Conservation (phyloP, 2,113 vertebrate genomes). For the Nyctibius bracteatus region DNA sequence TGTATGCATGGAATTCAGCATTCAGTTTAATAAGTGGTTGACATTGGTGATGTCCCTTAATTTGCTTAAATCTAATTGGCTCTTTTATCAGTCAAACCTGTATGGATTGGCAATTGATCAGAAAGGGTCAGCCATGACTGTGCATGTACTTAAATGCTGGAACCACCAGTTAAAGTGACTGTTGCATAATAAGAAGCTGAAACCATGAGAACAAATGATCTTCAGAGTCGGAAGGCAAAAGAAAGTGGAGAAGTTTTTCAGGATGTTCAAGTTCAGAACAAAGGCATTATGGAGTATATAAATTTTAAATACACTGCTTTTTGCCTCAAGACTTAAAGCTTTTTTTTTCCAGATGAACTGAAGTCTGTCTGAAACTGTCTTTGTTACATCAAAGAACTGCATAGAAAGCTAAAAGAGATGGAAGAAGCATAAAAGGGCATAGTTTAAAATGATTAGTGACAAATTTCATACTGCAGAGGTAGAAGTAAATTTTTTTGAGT, state of each 20-base stretch:
- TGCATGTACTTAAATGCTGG: conserved; percentile 86
- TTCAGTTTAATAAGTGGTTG: conserved; percentile 81
- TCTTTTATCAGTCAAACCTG: conserved; percentile 87
- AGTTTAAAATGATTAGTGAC: conserved; percentile 99
- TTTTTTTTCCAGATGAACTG: conserved; percentile 87
- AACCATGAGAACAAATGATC: conserved; percentile 69
- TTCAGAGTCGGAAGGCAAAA: conserved; percentile 71
- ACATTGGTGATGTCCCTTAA: conserved; percentile 86
- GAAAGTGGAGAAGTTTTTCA: conserved; percentile 80
- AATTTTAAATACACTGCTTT: conserved; percentile 99
- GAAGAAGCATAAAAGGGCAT: conserved; percentile 97
- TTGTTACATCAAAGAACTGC: conserved; percentile 96
- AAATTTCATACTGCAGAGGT: conserved; percentile 89
- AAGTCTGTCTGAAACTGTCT: conserved; percentile 94
- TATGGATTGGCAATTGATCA: conserved; percentile 87
- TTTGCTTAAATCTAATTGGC: conserved; percentile 87
- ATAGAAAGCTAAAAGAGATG: conserved; percentile 84
- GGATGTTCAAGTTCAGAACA: conserved; percentile 99
- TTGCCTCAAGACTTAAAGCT: conserved; percentile 92
- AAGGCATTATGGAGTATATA: conserved; percentile 97
- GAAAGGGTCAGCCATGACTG: conserved; percentile 82
- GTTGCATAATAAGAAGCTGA: conserved; percentile 77
- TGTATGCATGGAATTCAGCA: conserved; percentile 77
- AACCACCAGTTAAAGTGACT: conserved; percentile 72
- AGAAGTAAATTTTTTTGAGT: conserved; percentile 78